A percentile compares a stretch with the other conserved stretches of the same genome.
Conservation (phyloP, 2,113 vertebrate species). For the Oryzias melastigma region DNA sequence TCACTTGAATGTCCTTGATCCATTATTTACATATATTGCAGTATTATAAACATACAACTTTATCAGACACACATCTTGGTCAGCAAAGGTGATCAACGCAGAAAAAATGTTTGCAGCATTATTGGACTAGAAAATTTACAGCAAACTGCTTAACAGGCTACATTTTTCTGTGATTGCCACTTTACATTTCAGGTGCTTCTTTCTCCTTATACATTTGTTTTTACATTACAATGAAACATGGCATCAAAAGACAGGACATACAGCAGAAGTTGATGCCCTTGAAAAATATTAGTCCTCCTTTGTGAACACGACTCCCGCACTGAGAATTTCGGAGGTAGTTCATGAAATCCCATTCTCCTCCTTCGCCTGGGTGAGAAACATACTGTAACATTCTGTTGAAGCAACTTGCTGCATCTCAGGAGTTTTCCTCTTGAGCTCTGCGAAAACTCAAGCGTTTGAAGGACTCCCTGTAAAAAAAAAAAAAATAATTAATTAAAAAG, state of each 20-base stretch:
- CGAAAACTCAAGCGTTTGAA: constrained; percentile 80
- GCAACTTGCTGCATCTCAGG: constrained; percentile 58
- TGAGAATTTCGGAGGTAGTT: constrained; percentile 14
- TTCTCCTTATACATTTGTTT: constrained; percentile 17
- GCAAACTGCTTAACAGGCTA: constrained; percentile 46
- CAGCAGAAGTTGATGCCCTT: constrained; percentile 18
- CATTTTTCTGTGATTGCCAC: constrained; percentile 26
- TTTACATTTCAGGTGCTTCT: constrained; percentile 22
- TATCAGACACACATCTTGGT: constrained; percentile 27
- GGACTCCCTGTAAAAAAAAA: constrained; percentile 69
- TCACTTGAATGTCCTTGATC: constrained; percentile 32
- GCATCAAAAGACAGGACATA: constrained; percentile 25
- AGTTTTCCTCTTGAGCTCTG: constrained; percentile 74
- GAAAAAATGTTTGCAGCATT: constrained; percentile 61
- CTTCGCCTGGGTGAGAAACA: constrained; percentile 19
- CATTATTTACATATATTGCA: constrained; percentile 29
- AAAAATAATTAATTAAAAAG: too few relatives aligned
- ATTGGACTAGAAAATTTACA: constrained; percentile 53
- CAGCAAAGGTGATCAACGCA: constrained; percentile 36
- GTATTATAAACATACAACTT: constrained; percentile 20
- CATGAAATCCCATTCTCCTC: constrained; percentile 36
- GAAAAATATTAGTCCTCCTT: constrained; percentile 26
- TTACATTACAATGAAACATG: constrained; percentile 2
- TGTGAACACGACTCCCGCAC: constrained; percentile 10
- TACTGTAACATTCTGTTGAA: background rate